Percentiles rank a stretch among this genome's conserved stretches.
Evolutionary conservation across 2,113 vertebrate species (phyloP).

Genomic region (Cercopithecus mona): DNA sequence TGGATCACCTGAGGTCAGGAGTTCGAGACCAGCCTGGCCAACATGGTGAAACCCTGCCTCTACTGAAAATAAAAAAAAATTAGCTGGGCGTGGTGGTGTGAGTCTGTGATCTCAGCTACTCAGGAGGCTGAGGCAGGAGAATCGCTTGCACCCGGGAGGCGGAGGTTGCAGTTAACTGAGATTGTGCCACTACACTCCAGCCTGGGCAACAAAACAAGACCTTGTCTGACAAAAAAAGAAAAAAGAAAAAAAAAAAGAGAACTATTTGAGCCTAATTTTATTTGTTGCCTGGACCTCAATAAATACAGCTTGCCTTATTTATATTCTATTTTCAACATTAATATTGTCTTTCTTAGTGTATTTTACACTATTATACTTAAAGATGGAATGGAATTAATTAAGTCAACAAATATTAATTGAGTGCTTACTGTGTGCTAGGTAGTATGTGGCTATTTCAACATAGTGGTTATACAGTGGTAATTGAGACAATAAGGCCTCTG

Average conservation of each 20-base stretch:
- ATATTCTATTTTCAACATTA: background rate
- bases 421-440: background rate
- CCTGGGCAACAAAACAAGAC: no score
- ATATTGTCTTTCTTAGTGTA: background rate
- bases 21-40: no score
- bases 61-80: no score
- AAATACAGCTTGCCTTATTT: background rate
- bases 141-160: no score
- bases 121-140: no score
- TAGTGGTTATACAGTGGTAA: background rate
- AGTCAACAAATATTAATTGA: background rate
- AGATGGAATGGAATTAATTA: background rate
- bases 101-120: no score
- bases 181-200: no score
- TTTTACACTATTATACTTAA: background rate
- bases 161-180: no score
- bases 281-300: background rate
- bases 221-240: no score
- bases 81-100: no score
- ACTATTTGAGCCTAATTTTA: background rate
- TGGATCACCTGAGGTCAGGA: no score
- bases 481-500: background rate
- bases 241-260: background rate
- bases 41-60: no score
- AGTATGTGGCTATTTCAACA: background rate